A percentile compares a stretch with the other conserved stretches of the same genome.
These are phyloP conservation scores for Cepaea nemoralis DNA, from an alignment of 1,140 invertebrate genomes.

Conservation along the genomic window DNA sequence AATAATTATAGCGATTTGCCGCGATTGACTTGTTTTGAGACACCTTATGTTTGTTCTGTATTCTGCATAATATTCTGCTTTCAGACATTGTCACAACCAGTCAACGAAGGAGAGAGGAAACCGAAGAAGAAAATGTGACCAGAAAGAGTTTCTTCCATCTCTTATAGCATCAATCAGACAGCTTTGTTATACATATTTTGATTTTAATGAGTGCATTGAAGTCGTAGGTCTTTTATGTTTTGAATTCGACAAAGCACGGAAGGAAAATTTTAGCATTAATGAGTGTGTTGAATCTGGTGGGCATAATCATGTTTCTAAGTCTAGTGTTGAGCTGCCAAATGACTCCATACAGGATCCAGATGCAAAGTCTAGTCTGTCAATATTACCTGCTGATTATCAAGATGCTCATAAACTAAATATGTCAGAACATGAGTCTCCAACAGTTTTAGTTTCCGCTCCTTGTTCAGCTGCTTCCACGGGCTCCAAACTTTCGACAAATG, in stretches of 20 bases:
- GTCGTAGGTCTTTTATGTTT: conserved; percentile 48
- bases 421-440: not conserved
- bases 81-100: not conserved
- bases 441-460: not conserved
- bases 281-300: conserved; percentile 30
- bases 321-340: not conserved
- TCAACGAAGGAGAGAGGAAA: not conserved
- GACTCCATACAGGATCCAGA: not conserved
- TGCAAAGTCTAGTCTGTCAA: not conserved
- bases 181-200: conserved; percentile 43
- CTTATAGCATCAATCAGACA: conserved; percentile 36
- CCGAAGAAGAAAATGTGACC: not conserved
- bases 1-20: too few relatives aligned
- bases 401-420: not conserved
- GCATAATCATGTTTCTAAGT: not conserved
- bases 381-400: not conserved
- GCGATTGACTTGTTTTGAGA: too few relatives aligned
- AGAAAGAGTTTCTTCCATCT: conserved; percentile 41
- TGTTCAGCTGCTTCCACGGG: not conserved
- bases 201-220: conserved; percentile 47
- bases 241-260: conserved; percentile 45
- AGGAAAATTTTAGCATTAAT: conserved; percentile 49
- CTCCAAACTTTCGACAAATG: not conserved
- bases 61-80: too few relatives aligned
- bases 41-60: too few relatives aligned